phyloP scores from a whole-genome alignment of 2,113 vertebrate species.

The Phylloscopus trochiloides region DNA sequence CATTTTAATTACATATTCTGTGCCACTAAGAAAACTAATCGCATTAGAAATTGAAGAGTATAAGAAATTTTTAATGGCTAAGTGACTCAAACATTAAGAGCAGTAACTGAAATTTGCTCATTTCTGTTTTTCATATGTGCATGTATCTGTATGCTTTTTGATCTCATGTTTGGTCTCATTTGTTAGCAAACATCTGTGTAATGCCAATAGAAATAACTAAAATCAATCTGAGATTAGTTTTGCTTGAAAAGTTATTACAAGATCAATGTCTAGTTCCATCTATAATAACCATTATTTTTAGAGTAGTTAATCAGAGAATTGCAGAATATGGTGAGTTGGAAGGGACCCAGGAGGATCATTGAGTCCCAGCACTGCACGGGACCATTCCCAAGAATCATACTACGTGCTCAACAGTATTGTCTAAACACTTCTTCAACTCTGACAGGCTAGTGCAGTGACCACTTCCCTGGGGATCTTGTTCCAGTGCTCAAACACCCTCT shows the following conservation, averaged over 20 bases:
- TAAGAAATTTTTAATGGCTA: background rate
- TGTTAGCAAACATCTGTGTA: background rate
- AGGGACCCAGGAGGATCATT: background rate
- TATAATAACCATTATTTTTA: background rate
- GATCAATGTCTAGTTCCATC: background rate
- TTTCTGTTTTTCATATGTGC: background rate
- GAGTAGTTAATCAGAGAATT: background rate
- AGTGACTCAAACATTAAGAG: background rate
- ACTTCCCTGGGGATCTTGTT: background rate
- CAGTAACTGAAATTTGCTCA: background rate
- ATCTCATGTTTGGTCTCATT: background rate
- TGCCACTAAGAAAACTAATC: background rate
- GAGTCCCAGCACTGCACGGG: background rate
- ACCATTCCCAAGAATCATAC: background rate
- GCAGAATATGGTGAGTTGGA: background rate
- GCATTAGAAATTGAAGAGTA: background rate
- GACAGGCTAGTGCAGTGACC: background rate
- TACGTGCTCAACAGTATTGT: rapidly evolving
- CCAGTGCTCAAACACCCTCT: background rate
- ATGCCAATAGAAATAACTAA: background rate
- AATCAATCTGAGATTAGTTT: background rate
- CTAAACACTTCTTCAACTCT: background rate
- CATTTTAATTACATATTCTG: slow-evolving; percentile 15
- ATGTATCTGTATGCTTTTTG: background rate
- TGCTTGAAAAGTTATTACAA: background rate